Conservation (phyloP, 2,113 vertebrate genomes). For the Notothenia rossii region DNA sequence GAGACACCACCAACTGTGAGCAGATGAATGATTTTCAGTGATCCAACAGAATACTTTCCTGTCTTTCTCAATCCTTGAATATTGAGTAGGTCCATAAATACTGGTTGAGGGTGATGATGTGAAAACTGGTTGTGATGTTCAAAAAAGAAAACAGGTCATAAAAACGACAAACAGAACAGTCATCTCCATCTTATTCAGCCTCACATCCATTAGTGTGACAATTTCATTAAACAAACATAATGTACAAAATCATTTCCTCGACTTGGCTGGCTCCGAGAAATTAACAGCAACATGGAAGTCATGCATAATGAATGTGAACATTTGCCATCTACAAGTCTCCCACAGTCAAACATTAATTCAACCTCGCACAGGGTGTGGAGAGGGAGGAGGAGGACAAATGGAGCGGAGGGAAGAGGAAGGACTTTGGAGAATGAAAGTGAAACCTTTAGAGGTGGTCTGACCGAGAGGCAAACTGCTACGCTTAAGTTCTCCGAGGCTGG, state of each 20-base stretch:
- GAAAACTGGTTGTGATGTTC: slow-evolving; percentile 51
- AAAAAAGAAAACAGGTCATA: slow-evolving; percentile 64
- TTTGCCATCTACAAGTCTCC: slow-evolving; percentile 81
- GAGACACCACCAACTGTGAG: slow-evolving; percentile 33
- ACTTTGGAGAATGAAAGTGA: slow-evolving; percentile 59
- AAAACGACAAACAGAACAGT: slow-evolving; percentile 80
- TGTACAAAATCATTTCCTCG: slow-evolving; percentile 83
- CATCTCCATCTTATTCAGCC: slow-evolving; percentile 79
- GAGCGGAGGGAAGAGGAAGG: slow-evolving; percentile 49
- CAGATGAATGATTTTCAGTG: slow-evolving; percentile 34
- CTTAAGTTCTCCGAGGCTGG: slow-evolving; percentile 5
- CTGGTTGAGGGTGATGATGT: slow-evolving; percentile 47
- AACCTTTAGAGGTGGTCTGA: slow-evolving; percentile 61
- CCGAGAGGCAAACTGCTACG: neutral
- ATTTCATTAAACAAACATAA: slow-evolving; percentile 85
- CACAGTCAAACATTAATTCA: slow-evolving; percentile 82
- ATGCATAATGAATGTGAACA: slow-evolving; percentile 85
- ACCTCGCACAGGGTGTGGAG: slow-evolving; percentile 66
- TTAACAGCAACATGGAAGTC: slow-evolving; percentile 84
- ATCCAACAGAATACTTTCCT: slow-evolving; percentile 29
- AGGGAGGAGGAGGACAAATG: slow-evolving; percentile 66
- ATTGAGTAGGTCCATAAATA: slow-evolving; percentile 58
- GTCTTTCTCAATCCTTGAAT: slow-evolving; percentile 35
- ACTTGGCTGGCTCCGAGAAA: slow-evolving; percentile 81
- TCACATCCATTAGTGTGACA: slow-evolving; percentile 82